Evolutionary conservation across 2,113 vertebrate species (phyloP).

Genomic region (Uropsilus gracilis): DNA sequence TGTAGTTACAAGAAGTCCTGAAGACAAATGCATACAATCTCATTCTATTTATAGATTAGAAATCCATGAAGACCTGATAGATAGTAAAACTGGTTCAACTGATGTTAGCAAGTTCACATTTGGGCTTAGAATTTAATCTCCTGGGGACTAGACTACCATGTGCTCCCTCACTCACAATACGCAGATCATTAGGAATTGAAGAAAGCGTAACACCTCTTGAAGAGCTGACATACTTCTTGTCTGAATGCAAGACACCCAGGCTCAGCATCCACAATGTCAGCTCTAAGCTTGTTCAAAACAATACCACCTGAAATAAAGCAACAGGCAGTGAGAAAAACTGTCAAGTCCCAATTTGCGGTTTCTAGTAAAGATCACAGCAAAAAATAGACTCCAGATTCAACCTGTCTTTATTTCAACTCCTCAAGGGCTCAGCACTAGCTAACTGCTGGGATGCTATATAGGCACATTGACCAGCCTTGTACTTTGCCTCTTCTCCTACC

Average conservation of each 20-base stretch:
- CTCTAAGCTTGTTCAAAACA: slow-evolving; percentile 71
- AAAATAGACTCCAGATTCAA: slow-evolving; percentile 68
- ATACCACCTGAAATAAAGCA: slow-evolving; percentile 78
- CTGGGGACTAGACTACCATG: not conserved
- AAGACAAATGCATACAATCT: not conserved
- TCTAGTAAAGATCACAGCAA: slow-evolving; percentile 29
- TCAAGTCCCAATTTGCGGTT: slow-evolving; percentile 61
- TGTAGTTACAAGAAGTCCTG: not conserved
- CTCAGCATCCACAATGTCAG: slow-evolving; percentile 61
- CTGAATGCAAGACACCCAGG: slow-evolving; percentile 48
- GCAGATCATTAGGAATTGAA: slow-evolving; percentile 59
- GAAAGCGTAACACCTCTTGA: slow-evolving; percentile 28
- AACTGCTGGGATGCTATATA: slow-evolving; percentile 67
- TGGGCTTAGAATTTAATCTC: not conserved
- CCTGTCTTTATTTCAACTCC: slow-evolving; percentile 64
- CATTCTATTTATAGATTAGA: not conserved
- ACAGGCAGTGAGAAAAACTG: slow-evolving; percentile 67
- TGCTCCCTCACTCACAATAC: not conserved
- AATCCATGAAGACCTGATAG: not conserved
- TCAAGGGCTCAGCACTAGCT: slow-evolving; percentile 51
- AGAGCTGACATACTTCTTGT: slow-evolving; percentile 38
- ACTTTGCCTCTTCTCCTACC: slow-evolving; percentile 74
- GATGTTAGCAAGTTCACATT: not conserved
- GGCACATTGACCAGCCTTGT: slow-evolving; percentile 79
- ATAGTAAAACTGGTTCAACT: not conserved